Evolutionary conservation across 2,797 vertebrate species (phyloP).

Genomic region (Ataeniobius toweri): DNA sequence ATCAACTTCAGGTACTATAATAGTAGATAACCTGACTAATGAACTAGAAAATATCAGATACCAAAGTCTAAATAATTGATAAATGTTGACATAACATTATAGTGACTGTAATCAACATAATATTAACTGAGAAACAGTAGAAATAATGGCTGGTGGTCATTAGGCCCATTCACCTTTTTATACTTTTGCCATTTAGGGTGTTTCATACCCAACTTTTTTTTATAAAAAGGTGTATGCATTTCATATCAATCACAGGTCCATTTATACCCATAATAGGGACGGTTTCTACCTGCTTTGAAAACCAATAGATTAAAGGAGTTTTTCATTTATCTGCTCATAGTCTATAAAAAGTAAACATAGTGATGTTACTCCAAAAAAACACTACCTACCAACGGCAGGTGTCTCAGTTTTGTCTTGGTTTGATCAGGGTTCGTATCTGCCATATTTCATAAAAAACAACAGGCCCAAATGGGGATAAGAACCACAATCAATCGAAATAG

Average conservation of each 20-base stretch:
- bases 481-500: neutral
- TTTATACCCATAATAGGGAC: neutral
- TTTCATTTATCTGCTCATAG: neutral
- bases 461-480: neutral
- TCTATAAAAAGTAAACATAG: neutral
- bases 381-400: neutral
- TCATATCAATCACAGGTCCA: no score
- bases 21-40: no score
- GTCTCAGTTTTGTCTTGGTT: neutral
- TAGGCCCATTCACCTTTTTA: neutral
- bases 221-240: no score
- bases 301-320: neutral
- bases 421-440: neutral
- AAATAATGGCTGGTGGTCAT: neutral
- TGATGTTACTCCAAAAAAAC: neutral
- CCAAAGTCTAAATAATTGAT: no score
- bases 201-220: no score
- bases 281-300: neutral
- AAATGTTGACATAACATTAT: no score
- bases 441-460: neutral
- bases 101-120: no score
- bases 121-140: no score
- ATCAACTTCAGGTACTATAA: no score
- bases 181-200: no score
- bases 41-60: no score